Percentiles rank a stretch among this genome's conserved stretches.
phyloP scores from a whole-genome alignment of 2,888 invertebrate species.

The Schrankia costaestrigalis region DNA sequence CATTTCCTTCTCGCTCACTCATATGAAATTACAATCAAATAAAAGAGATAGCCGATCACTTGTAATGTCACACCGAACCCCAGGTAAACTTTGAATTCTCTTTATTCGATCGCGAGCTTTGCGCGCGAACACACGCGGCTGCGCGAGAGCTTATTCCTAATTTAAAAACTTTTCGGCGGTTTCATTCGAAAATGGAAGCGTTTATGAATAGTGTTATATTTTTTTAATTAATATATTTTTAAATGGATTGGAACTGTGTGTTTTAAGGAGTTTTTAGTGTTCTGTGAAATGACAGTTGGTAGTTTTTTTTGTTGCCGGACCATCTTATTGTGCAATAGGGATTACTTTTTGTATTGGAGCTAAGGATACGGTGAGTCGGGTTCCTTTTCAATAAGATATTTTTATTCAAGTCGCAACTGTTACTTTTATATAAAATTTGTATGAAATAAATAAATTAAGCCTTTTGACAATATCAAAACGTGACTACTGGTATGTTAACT shows the following conservation, averaged over 20 bases:
- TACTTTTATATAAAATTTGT: slow-evolving; percentile 24
- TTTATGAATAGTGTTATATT: slow-evolving; percentile 23
- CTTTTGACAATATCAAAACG: background rate
- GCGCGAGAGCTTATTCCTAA: slow-evolving; percentile 39
- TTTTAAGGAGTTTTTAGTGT: slow-evolving; percentile 41
- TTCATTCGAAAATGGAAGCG: slow-evolving; percentile 38
- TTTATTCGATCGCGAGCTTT: slow-evolving; percentile 74
- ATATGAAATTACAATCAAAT: slow-evolving; percentile 3
- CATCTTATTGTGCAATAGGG: slow-evolving; percentile 63
- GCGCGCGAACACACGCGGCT: slow-evolving; percentile 72
- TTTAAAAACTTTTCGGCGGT: slow-evolving; percentile 29
- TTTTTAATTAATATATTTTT: slow-evolving; percentile 24
- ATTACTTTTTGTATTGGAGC: slow-evolving; percentile 55
- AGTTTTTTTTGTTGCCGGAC: slow-evolving; percentile 46
- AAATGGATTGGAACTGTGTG: slow-evolving; percentile 28
- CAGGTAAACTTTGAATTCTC: slow-evolving; percentile 63
- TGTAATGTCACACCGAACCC: slow-evolving; percentile 62
- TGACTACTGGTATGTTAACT: background rate
- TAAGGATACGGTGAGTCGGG: slow-evolving; percentile 62
- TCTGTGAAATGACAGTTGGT: slow-evolving; percentile 53
- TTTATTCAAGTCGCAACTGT: slow-evolving; percentile 42
- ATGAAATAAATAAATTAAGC: slow-evolving; percentile 7
- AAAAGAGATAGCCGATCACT: slow-evolving; percentile 44
- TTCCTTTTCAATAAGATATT: slow-evolving; percentile 40
- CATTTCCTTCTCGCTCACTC: slow-evolving; percentile 34